phyloP scores from a whole-genome alignment of 2,797 vertebrate genomes.

The Fistularia tabacaria region DNA sequence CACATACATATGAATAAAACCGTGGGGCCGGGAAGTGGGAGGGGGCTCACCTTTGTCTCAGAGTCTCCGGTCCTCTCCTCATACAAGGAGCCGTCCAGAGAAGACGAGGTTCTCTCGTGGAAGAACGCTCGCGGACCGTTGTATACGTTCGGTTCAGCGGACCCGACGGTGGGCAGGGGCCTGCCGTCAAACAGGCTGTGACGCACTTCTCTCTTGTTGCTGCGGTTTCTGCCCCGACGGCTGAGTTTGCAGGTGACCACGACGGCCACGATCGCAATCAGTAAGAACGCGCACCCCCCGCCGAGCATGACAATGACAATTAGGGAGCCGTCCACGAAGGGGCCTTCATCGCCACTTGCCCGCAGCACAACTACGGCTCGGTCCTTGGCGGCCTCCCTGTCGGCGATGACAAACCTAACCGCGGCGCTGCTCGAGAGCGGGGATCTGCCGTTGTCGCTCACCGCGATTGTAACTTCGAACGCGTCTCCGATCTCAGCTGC shows the following conservation, averaged over 20 bases:
- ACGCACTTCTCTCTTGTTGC: slow-evolving; percentile 52
- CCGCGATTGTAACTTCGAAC: slow-evolving; percentile 59
- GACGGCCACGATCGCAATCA: slow-evolving; percentile 67
- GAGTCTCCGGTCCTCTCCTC: slow-evolving; percentile 63
- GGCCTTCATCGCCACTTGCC: slow-evolving; percentile 33
- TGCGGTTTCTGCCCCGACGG: slow-evolving; percentile 31
- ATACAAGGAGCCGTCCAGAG: slow-evolving; percentile 58
- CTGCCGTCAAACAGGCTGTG: slow-evolving; percentile 59
- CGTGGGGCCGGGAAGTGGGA: slow-evolving; percentile 10
- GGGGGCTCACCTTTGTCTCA: slow-evolving; percentile 70
- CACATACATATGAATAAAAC: slow-evolving; percentile 41
- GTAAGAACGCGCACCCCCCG: slow-evolving; percentile 67
- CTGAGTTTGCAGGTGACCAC: slow-evolving; percentile 63
- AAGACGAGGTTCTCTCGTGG: slow-evolving; percentile 50
- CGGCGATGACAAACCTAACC: slow-evolving; percentile 64
- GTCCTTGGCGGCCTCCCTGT: slow-evolving; percentile 64
- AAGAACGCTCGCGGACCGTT: slow-evolving; percentile 58
- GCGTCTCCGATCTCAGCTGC: slow-evolving; percentile 52
- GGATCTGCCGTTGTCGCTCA: slow-evolving; percentile 62
- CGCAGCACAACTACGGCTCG: slow-evolving; percentile 61
- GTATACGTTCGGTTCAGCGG: slow-evolving; percentile 61
- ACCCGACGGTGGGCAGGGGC: slow-evolving; percentile 45
- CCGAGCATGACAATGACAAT: slow-evolving; percentile 66
- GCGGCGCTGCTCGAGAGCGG: slow-evolving; percentile 51
- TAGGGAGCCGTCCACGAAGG: slow-evolving; percentile 40